Conservation (phyloP, 2,113 vertebrate genomes). For the Narcine bancroftii region DNA sequence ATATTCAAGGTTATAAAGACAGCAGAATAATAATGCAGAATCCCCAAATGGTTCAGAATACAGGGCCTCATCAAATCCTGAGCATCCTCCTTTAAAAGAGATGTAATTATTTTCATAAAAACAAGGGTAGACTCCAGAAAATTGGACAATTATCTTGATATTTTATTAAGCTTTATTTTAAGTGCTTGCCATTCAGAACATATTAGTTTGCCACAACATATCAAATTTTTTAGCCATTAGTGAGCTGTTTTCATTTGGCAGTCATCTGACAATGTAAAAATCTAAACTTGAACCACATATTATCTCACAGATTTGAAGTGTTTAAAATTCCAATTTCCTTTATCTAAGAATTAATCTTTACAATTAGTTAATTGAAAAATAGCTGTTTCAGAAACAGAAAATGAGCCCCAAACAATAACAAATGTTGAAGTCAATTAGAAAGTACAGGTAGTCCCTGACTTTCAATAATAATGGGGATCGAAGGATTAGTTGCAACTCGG, state of each 20-base stretch:
- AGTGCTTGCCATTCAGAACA: not conserved
- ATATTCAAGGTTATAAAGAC: conserved; percentile 35
- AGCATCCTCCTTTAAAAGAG: not conserved
- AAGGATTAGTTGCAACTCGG: too few relatives aligned
- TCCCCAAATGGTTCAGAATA: conserved; percentile 5
- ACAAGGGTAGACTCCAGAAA: not conserved
- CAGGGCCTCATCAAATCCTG: not conserved
- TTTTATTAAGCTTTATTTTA: not conserved
- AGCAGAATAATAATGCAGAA: conserved; percentile 33
- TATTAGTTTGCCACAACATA: not conserved
- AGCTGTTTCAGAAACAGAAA: not conserved
- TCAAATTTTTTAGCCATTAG: not conserved
- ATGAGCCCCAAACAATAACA: not conserved
- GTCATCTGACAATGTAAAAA: not conserved
- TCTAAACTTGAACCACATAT: not conserved
- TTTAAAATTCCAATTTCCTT: not conserved
- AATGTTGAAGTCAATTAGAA: not conserved
- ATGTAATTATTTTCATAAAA: not conserved
- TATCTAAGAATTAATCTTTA: not conserved
- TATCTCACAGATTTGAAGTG: not conserved
- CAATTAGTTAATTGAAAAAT: not conserved
- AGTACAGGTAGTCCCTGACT: too few relatives aligned
- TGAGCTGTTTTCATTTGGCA: not conserved
- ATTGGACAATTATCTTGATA: not conserved
- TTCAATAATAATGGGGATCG: too few relatives aligned